Conservation (phyloP, 2,113 vertebrate species). For the Odontophorus gujanensis region DNA sequence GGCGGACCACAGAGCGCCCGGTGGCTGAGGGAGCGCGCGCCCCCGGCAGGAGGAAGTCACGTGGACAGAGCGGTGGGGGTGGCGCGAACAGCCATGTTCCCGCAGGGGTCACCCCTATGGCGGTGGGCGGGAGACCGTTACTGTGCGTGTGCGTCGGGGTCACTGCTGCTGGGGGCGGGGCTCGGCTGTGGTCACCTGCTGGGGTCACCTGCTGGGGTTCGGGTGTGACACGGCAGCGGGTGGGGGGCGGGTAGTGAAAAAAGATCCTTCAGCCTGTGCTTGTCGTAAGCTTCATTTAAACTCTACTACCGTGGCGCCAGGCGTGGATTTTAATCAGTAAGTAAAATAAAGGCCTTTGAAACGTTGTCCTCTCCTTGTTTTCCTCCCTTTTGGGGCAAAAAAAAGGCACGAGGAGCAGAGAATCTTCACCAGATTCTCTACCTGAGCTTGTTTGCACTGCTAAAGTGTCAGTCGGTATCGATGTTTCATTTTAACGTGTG, state of each 20-base stretch:
- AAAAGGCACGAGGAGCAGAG: fast-evolving
- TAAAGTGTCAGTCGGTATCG: fast-evolving
- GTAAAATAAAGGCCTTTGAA: no score
- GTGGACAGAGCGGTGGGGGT: background rate
- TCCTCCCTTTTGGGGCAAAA: no score
- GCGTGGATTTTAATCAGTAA: background rate
- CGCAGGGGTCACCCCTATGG: no score
- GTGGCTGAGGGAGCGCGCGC: fast-evolving
- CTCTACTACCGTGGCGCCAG: no score
- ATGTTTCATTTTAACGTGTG: fast-evolving
- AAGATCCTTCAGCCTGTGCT: fast-evolving
- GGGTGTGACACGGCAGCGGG: no score
- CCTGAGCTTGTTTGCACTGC: fast-evolving
- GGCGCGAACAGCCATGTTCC: no score
- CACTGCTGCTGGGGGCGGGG: no score
- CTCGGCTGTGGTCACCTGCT: background rate
- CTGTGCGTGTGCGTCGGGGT: background rate
- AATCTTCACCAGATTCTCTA: background rate
- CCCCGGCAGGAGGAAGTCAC: background rate
- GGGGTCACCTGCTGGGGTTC: no score
- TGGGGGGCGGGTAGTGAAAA: fast-evolving
- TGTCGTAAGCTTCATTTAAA: background rate
- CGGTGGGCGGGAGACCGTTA: no score
- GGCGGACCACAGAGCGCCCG: fast-evolving
- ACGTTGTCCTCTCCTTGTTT: fast-evolving